Evolutionary conservation across 2,888 invertebrate species (phyloP), one percentile per base, ranked within the genome.

Genomic region (Leptogaster cylindrica): DNA sequence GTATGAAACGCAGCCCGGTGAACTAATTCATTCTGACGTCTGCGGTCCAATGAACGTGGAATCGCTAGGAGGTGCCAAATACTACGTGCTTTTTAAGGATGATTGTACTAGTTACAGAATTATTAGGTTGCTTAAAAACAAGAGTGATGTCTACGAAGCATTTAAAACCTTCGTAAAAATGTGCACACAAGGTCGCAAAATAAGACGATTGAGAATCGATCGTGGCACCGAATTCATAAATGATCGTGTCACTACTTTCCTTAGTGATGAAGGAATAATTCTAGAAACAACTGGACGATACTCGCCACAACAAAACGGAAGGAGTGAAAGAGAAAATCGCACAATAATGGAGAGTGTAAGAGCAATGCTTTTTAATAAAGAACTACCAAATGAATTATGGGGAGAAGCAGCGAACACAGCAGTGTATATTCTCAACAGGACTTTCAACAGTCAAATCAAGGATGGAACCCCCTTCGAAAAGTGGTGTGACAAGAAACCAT

Each of bases 401-500:
- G 66, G 41, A 16, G 52, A 66, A 50, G 63, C 69, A n/a, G 63
- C 44, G 7, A 27, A 65, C 46, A 68, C 68, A 14, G 65, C 65
- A 18, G 65, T 65, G 2, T 68, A 68, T 18, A 51, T 77, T 12
- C 67, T 77, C 2, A 78, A 79, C 63, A 66, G 77, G 31, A 77
- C 67, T 0, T n/a, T n/a, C n/a, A 23, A 20, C n/a, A 23, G 25
- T 3, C 50, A 68, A 6, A 63, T 72, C 27, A 50, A 66, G 23
- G 61, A 67, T 12, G 70, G 68, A 51, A 71, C 72, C 18, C 73
- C 75, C 5, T 71, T 68, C 44, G 72, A 74, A 44, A 65, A 71
- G 23, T 74, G 73, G 73, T 67, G 52, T 68, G 68, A 64, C 28
- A 67, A 69, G 61, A 68, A 70, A 44, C 76, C 12, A 73, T 50